Base-by-base conservation (phyloP, 2,113 vertebrate species). In the Channa maculata region DNA sequence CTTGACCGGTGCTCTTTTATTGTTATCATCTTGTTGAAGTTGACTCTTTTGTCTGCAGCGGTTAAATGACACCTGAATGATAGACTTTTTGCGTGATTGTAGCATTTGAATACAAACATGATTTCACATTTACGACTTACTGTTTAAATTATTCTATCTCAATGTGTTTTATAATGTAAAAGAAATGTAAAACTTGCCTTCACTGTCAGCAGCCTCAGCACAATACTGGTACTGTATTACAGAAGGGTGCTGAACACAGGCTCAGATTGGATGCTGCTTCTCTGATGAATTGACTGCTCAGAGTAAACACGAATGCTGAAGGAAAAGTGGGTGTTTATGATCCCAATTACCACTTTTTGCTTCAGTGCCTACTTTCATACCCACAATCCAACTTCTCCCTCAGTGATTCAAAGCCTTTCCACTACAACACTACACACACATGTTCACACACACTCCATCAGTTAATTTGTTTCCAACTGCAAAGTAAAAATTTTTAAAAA, bases 301-400 rank as follows among this genome's bases (percentile, higher is more conserved):
- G 72, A 89, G 82, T 78, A 82, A 92, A 90, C 86, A 80, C 37
- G 61, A 84, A 78, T 39, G 66, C 89, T 89, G 90, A 91, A 84
- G 81, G 89, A 90, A 90, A 91, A 91, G 90, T 90, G 88, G 92
- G 92, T 93, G 91, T 93, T 93, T 93, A 92, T 88, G 88, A 92
- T 90, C 83, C 73, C 84, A 93, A 92, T 91, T 91, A 91, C 85
- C 91, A 91, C 90, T 90, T 93, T 24, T 90, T 89, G 83, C 89
- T 88, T 90, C 83, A 88, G 88, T 82, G 88, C 88, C 68, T 66
- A 44, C 86, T 91, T 89, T 91, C 89, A 89, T 67, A 83, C 83
- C 88, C 91, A 91, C 90, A 87, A 87, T 78, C 83, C 24, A 60
- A 46, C 75, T 75, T 84, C 81, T 82, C 72, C 62, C 54, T 66